phyloP scores from a whole-genome alignment of 2,888 invertebrate species.

The Pyralis farinalis region DNA sequence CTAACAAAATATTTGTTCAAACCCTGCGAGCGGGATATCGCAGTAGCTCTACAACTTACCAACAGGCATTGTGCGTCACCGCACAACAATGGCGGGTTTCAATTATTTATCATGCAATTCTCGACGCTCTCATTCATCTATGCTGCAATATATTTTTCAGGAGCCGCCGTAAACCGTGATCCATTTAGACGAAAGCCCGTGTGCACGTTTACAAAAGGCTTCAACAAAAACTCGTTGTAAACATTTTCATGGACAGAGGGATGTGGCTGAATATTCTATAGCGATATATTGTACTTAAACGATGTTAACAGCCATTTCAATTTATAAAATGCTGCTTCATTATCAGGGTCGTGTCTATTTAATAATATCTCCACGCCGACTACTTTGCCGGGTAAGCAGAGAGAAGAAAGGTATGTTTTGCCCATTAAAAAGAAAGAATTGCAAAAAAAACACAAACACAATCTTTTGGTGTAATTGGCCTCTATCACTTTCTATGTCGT shows the following conservation, averaged over 20 bases:
- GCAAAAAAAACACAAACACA: too few species aligned
- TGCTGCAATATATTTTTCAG: constrained; percentile 53
- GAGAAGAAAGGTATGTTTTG: too few species aligned
- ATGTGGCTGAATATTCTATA: constrained; percentile 1
- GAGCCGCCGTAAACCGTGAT: constrained; percentile 25
- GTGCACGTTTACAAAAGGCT: constrained; percentile 19
- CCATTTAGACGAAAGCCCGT: constrained; percentile 23
- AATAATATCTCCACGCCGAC: too few species aligned
- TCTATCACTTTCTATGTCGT: too few species aligned
- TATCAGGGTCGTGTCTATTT: too few species aligned
- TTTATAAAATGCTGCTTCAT: too few species aligned
- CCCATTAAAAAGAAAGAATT: too few species aligned
- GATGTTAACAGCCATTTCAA: too few species aligned
- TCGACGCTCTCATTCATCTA: constrained; percentile 50
- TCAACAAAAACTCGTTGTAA: constrained; percentile 18
- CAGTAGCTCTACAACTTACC: constrained; percentile 3
- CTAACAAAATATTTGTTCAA: constrained; percentile 4
- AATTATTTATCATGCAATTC: constrained; percentile 58
- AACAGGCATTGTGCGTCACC: constrained; percentile 12
- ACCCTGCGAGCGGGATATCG: background rate
- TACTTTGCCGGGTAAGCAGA: too few species aligned
- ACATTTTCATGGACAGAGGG: constrained; percentile 12
- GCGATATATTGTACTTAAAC: constrained; percentile 32
- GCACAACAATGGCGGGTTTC: constrained; percentile 33
- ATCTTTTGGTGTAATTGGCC: too few species aligned